phyloP scores from a whole-genome alignment of 2,888 invertebrate species.

The Orgyia antiqua region DNA sequence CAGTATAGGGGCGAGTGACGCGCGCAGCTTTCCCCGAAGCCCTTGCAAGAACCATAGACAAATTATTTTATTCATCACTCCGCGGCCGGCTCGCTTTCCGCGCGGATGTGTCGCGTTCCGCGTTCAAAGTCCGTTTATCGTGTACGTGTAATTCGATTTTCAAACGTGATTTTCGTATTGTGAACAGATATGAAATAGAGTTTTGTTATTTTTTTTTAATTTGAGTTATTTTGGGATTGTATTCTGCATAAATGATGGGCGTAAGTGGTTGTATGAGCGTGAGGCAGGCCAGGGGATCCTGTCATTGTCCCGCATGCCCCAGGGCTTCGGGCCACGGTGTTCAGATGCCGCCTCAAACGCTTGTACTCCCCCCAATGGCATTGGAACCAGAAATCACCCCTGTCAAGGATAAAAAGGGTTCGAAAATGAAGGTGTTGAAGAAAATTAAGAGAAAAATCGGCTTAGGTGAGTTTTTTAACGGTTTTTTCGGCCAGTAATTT shows the following conservation, averaged over 20 bases:
- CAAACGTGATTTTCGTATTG: conserved; percentile 16
- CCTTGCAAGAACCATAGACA: conserved; percentile 12
- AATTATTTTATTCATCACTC: conserved; percentile 37
- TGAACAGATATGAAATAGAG: conserved; percentile 21
- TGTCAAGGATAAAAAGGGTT: conserved; percentile 69
- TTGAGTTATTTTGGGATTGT: conserved; percentile 21
- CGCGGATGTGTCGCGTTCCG: conserved; percentile 49
- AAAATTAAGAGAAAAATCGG: conserved; percentile 93
- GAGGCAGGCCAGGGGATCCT: conserved; percentile 72
- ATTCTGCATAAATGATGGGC: conserved; percentile 66
- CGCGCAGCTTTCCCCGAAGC: conserved; percentile 36
- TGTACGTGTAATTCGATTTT: conserved; percentile 18
- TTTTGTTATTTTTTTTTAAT: conserved; percentile 14
- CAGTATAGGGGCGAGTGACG: conserved; percentile 29
- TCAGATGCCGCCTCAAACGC: conserved; percentile 62
- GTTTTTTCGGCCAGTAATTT: conserved; percentile 7
- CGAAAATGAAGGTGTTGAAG: conserved; percentile 93
- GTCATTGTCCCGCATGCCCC: conserved; percentile 75
- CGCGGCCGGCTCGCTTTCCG: conserved; percentile 52
- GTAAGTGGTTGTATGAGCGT: conserved; percentile 79
- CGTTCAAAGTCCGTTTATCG: conserved; percentile 30
- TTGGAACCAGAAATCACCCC: conserved; percentile 66
- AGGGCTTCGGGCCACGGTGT: conserved; percentile 57
- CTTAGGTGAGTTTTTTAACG: conserved; percentile 82
- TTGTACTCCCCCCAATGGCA: conserved; percentile 70